Conservation (phyloP, 2,797 vertebrate genomes). For the Diglossa cyanea region DNA sequence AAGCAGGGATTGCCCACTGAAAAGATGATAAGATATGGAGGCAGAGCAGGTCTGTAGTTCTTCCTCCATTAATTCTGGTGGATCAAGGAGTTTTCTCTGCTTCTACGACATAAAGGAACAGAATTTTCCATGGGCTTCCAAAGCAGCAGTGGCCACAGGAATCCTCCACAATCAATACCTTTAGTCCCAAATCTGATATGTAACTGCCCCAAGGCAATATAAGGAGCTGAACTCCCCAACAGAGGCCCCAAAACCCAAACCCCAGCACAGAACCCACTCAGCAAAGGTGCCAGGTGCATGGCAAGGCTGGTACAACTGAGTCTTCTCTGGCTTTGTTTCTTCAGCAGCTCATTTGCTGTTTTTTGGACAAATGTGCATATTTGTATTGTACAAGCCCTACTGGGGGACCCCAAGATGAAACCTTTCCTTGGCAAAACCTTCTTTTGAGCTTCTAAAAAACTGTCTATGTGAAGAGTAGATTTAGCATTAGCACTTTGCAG, state of each 20-base stretch:
- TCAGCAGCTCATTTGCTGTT: fast-evolving
- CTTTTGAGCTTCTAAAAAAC: not conserved
- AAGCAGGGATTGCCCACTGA: not conserved
- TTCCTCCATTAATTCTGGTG: not conserved
- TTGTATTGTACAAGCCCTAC: not conserved
- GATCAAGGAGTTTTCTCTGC: not conserved
- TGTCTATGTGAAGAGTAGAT: not conserved
- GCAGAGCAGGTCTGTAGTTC: not conserved
- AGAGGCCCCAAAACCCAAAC: not conserved
- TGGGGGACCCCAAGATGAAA: not conserved
- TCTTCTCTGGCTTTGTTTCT: not conserved
- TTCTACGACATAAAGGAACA: not conserved
- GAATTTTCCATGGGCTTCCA: not conserved
- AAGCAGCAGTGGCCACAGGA: not conserved
- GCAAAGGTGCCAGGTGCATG: not conserved
- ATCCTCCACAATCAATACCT: not conserved
- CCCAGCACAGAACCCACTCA: not conserved
- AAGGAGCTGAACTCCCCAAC: not conserved
- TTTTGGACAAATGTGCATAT: not conserved
- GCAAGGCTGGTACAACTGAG: not conserved
- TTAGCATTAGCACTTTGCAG: not conserved
- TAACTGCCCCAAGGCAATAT: not conserved
- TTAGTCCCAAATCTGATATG: fast-evolving
- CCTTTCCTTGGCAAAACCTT: not conserved
- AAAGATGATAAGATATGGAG: not conserved